Evolutionary conservation across 1,140 invertebrate genomes (phyloP).

Genomic region (Apocrypta bakeri): DNA sequence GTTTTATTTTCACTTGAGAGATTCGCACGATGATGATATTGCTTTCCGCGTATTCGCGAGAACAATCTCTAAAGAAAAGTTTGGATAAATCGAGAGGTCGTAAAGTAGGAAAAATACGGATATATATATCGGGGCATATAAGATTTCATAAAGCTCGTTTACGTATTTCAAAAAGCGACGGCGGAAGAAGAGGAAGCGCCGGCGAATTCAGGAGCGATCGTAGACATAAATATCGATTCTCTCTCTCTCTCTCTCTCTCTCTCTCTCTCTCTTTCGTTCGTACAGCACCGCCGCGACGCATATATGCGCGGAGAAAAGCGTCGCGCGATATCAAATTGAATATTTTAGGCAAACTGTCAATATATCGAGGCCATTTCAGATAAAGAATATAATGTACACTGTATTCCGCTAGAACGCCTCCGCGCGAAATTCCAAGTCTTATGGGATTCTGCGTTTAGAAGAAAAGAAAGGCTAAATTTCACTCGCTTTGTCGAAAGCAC

Average conservation of each 20-base stretch:
- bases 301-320: slow-evolving; percentile 18
- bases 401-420: slow-evolving; percentile 11
- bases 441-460: background rate
- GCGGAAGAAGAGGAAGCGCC: slow-evolving; percentile 4
- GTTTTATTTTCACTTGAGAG: too few relatives aligned
- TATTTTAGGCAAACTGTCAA: slow-evolving; percentile 49
- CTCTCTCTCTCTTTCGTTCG: too few relatives aligned
- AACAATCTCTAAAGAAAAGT: background rate
- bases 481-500: background rate
- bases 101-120: background rate
- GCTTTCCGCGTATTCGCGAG: too few relatives aligned
- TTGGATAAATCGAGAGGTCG: slow-evolving; percentile 8
- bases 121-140: slow-evolving; percentile 11
- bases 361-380: slow-evolving; percentile 40
- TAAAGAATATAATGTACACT: slow-evolving; percentile 47
- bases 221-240: slow-evolving; percentile 49
- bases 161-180: slow-evolving; percentile 32
- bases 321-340: slow-evolving; percentile 48
- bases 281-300: too few relatives aligned
- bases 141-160: slow-evolving; percentile 44
- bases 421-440: slow-evolving; percentile 5
- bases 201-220: slow-evolving; percentile 41
- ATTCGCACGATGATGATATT: too few relatives aligned
- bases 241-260: background rate
- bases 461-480: background rate